These are phyloP conservation scores for Leptinotarsa juncta DNA, from an alignment of 2,888 invertebrate genomes.

Conservation along the genomic window DNA sequence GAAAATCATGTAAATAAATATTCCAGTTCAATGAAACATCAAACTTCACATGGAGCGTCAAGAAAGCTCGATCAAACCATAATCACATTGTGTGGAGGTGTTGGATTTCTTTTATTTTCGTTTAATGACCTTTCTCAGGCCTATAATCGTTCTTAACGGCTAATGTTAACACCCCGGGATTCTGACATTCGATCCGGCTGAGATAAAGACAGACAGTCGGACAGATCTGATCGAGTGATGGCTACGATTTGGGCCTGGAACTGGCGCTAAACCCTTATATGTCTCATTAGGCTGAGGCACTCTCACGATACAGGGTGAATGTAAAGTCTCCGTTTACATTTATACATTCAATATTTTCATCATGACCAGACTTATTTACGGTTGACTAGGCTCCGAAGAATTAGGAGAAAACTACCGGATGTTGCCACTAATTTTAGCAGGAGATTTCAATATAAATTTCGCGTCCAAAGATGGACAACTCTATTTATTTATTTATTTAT, in stretches of 20 bases:
- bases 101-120: constrained; percentile 23
- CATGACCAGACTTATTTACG: too few relatives aligned
- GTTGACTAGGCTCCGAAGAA: too few relatives aligned
- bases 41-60: background rate
- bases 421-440: too few relatives aligned
- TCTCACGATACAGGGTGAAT: constrained; percentile 1
- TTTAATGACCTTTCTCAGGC: constrained; percentile 24
- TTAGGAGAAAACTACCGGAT: too few relatives aligned
- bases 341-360: too few relatives aligned
- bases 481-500: too few relatives aligned
- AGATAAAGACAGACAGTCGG: constrained; percentile 37
- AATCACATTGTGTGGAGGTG: constrained; percentile 15
- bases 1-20: background rate
- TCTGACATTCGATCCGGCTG: constrained; percentile 34
- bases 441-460: too few relatives aligned
- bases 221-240: constrained; percentile 33
- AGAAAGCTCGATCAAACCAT: constrained; percentile 12
- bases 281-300: constrained; percentile 1
- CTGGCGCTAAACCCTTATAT: constrained; percentile 31
- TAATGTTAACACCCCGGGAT: constrained; percentile 27
- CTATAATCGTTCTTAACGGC: constrained; percentile 26
- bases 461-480: too few relatives aligned
- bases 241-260: constrained; percentile 24
- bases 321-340: background rate
- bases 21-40: constrained; percentile 17